Conservation (phyloP, 92 coral and sea anemone genomes). For the Scolanthus callimorphus region DNA sequence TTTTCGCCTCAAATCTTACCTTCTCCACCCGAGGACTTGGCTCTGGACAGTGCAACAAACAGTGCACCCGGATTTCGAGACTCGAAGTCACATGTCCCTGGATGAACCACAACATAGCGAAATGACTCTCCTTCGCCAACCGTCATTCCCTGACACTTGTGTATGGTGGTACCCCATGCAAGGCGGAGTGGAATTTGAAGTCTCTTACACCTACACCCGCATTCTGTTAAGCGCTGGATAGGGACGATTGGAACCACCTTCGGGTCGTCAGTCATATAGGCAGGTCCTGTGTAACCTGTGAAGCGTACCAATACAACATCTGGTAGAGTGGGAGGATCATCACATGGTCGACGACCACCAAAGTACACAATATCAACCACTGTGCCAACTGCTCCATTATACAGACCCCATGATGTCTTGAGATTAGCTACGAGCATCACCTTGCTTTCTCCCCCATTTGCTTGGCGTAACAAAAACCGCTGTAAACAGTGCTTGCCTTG, state of each 20-base stretch:
- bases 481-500: too few relatives aligned
- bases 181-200: constrained; percentile 31
- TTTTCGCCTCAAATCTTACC: too few relatives aligned
- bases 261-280: constrained; percentile 20
- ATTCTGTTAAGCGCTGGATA: constrained; percentile 19
- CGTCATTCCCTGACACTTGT: constrained; percentile 23
- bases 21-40: constrained; percentile 8
- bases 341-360: constrained; percentile 18
- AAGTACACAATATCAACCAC: constrained; percentile 26
- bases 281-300: constrained; percentile 30
- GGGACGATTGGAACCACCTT: constrained; percentile 39
- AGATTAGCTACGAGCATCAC: constrained; percentile 23
- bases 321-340: constrained; percentile 31
- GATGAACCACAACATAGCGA: constrained; percentile 14
- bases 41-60: constrained; percentile 27
- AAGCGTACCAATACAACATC: constrained; percentile 29
- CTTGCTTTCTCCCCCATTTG: too few relatives aligned
- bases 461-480: too few relatives aligned
- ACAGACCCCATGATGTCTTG: constrained; percentile 34
- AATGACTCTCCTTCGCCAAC: constrained; percentile 31
- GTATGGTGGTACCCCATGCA: constrained; percentile 6
- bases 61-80: constrained; percentile 42
- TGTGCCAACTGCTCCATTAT: constrained; percentile 44
- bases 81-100: constrained; percentile 34
- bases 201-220: constrained; percentile 25